These are phyloP conservation scores for Pollenia labialis DNA, from an alignment of 2,888 invertebrate genomes.

Conservation along the genomic window DNA sequence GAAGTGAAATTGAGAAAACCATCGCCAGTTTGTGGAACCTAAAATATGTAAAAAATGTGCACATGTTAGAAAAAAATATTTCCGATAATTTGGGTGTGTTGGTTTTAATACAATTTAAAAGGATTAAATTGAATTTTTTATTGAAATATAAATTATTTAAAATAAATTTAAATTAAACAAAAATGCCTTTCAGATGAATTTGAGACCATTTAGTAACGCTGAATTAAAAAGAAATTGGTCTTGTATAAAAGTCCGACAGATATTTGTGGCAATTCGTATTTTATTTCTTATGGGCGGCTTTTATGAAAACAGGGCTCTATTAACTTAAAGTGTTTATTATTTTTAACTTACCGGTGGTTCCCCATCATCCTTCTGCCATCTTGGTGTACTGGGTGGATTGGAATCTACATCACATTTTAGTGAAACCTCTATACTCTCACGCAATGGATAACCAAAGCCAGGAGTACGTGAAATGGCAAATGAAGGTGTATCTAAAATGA, in stretches of 20 bases:
- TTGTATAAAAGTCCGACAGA: no score
- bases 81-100: neutral
- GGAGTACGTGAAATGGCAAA: slow-evolving; percentile 96
- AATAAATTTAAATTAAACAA: neutral
- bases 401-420: slow-evolving; percentile 97
- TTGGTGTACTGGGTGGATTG: slow-evolving; percentile 93
- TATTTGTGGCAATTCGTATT: no score
- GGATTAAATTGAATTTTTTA: neutral
- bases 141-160: neutral
- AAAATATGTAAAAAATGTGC: slow-evolving; percentile 48
- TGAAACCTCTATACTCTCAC: slow-evolving; percentile 94
- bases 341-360: slow-evolving; percentile 85
- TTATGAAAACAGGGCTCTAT: neutral
- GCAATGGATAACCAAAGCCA: slow-evolving; percentile 95
- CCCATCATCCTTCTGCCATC: slow-evolving; percentile 90
- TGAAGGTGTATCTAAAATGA: slow-evolving; percentile 92
- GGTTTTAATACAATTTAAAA: neutral
- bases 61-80: slow-evolving; percentile 19
- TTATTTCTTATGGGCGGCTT: no score
- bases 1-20: slow-evolving; percentile 94
- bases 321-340: no score
- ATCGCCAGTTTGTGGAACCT: slow-evolving; percentile 89
- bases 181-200: no score
- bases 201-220: no score
- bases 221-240: no score